Conservation (phyloP, 2,113 vertebrate species). For the Brachionichthys hirsutus region DNA sequence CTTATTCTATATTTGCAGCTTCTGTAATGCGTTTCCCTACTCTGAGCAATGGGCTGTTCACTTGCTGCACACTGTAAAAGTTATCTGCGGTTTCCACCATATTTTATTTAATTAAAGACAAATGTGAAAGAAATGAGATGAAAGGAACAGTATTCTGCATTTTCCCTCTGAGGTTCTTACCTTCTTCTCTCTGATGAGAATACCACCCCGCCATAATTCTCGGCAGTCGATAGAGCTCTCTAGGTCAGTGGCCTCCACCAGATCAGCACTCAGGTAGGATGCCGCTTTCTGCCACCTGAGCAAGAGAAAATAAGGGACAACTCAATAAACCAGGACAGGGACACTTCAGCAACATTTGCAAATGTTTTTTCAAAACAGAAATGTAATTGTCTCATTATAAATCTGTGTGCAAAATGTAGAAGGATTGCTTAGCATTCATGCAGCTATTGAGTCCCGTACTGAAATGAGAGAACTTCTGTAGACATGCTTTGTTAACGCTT, state of each 20-base stretch:
- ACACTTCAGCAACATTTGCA: not conserved
- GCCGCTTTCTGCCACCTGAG: conserved; percentile 65
- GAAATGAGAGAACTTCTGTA: not conserved
- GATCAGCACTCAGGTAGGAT: conserved; percentile 47
- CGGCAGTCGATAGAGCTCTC: conserved; percentile 32
- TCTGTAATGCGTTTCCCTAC: too few species aligned
- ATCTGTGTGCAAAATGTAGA: not conserved
- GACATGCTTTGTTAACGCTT: too few species aligned
- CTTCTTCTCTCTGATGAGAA: conserved; percentile 71
- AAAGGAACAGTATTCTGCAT: too few species aligned
- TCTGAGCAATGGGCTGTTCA: too few species aligned
- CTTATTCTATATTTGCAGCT: too few species aligned
- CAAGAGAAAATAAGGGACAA: not conserved
- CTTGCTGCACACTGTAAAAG: too few species aligned
- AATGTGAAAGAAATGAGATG: too few species aligned
- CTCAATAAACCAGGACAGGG: not conserved
- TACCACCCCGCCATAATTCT: conserved; percentile 67
- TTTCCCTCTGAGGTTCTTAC: conserved; percentile 30
- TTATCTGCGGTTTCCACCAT: not conserved
- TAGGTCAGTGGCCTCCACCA: conserved; percentile 39
- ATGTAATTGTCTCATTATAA: not conserved
- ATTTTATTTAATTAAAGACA: not conserved
- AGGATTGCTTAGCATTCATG: not conserved
- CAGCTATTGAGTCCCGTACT: not conserved
- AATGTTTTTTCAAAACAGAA: too few species aligned